These are phyloP conservation scores for Hippocampus kuda DNA, from an alignment of 2,797 vertebrate genomes.

Conservation along the genomic window DNA sequence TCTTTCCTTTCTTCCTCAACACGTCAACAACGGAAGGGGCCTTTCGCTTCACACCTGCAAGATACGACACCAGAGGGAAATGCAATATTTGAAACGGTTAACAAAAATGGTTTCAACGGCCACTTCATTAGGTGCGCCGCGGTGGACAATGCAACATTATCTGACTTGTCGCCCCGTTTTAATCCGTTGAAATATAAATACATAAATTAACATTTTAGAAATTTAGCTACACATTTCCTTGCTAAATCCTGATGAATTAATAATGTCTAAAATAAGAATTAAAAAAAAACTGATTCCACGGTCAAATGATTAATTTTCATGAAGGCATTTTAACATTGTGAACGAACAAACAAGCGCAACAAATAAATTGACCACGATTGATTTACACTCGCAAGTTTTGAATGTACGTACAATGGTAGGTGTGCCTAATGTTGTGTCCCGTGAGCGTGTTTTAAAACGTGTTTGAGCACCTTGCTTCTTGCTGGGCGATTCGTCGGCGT, in stretches of 20 bases:
- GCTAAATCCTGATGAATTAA: too few relatives aligned
- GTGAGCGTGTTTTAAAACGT: neutral
- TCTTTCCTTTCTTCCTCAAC: conserved; percentile 49
- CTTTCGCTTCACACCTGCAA: conserved; percentile 58
- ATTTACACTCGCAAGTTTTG: neutral
- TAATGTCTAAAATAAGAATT: too few relatives aligned
- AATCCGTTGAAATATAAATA: too few relatives aligned
- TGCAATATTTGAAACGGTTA: too few relatives aligned
- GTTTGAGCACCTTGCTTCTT: conserved; percentile 39
- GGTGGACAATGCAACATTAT: too few relatives aligned
- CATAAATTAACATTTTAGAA: too few relatives aligned
- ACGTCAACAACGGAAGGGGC: conserved; percentile 37
- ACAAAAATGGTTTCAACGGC: neutral
- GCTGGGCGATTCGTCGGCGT: conserved; percentile 16
- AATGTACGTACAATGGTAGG: neutral
- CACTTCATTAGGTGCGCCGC: neutral
- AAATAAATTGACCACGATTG: too few relatives aligned
- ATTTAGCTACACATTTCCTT: too few relatives aligned
- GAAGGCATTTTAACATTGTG: too few relatives aligned
- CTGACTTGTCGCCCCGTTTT: too few relatives aligned
- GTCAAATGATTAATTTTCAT: too few relatives aligned
- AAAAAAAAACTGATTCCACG: too few relatives aligned
- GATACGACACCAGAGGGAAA: conserved; percentile 1
- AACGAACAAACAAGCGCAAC: neutral
- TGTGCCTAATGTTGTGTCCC: neutral